Base-by-base conservation (phyloP, 2,113 vertebrate genomes). In the Centropus unirufus region DNA sequence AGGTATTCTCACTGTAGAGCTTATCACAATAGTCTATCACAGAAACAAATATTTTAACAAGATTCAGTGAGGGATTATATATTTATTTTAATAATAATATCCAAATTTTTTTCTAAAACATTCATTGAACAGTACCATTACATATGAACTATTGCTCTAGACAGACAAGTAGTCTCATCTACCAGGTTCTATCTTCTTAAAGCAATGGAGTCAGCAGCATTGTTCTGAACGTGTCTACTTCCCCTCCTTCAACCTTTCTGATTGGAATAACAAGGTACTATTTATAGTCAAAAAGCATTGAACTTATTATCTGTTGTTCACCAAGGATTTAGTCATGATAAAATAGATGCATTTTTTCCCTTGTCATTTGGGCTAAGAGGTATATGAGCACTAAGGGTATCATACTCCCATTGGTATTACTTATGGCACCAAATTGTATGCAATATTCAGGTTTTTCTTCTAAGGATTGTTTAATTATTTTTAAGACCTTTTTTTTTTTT, bases 201-300 rank as follows among this genome's bases (percentile, higher is more conserved):
- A 83, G 15, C 23, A 17, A 26, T 36, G 29, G 23, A 64, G 30
- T 57, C 32, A 32, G 40, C 17, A 52, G 1, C 15, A 27, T 39
- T 73, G 11, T 23, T 39, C 23, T 39, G 0, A 8, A 58, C 24
- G 4, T 57, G 36, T 6, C 1, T 1, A 62, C 29, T 1, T 29
- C 5, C 3, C 0, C 2, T 59, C 14, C 32, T 83, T 69, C 32
- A 64, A 8, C 1, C 12, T n/a, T 68, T 80, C 34, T 73, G 7
- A 36, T 5, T 59, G 47, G 34, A 93, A 70, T 55, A 70, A 42
- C 9, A 55, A 72, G 19, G 17, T 78, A 22, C 6, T 40, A n/a
- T 44, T 88, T 70, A 39, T 13, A 42, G 22, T 49, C 27, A 76
- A 75, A 63, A 14, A 29, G 1, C 13, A 55, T 4, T 68, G 27